Evolutionary conservation across 2,797 vertebrate species (phyloP), one percentile per base, ranked within the genome.

Genomic region (Thunnus albacares): DNA sequence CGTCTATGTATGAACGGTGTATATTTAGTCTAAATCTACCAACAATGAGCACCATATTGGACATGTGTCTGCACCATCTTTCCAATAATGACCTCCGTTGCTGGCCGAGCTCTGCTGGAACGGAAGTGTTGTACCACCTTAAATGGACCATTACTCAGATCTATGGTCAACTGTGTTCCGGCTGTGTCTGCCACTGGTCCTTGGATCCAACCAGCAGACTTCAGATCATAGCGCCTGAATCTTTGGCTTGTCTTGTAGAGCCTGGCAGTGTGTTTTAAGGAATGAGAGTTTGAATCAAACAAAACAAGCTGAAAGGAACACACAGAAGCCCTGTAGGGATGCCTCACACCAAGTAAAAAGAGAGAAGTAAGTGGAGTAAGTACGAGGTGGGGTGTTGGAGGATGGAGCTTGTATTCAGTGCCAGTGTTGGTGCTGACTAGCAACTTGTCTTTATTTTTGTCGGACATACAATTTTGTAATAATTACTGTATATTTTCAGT

Each of bases 121-220:
- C 76, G 13, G 71, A 89, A 81, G 68, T 55, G 59, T 75, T 65
- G 51, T 35, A 13, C 61, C 69, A 68, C 71, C 68, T 65, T 80
- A 81, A 89, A 87, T 35, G 78, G 60, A 33, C 77, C 63, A 56
- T 78, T 78, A 76, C 71, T 86, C 68, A 77, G 85, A 79, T 86
- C 76, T 62, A n/a, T 45, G 80, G 68, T 62, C 26, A 22, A 28
- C 79, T 45, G 73, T 76, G 67, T 81, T 81, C 80, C 59, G 3
- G 75, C 75, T 77, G 75, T 13, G 56, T 78, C 59, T 71, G 55
- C 62, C 70, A 64, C 72, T 15, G 72, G 77, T 82, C 73, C 59
- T 79, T 84, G 80, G 82, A 87, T 74, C 60, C 28, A 26, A 68
- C 53, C 70, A 56, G 35, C 78, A 55, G 80, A 75, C 73, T 72